Base-by-base conservation (phyloP, 1,140 invertebrate species). In the Triops cancriformis region DNA sequence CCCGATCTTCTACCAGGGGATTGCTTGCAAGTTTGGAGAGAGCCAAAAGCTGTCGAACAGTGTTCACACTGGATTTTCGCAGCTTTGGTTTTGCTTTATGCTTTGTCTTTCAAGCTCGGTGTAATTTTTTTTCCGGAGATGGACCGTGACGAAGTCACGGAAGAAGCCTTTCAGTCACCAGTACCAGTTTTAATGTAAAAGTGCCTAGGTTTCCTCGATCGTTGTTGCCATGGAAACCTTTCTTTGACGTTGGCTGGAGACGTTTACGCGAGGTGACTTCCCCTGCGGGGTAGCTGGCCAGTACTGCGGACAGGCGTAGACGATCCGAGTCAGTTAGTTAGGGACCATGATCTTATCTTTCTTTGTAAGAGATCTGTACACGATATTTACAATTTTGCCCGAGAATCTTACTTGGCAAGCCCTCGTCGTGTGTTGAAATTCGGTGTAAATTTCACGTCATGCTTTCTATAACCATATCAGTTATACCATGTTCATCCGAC, bases 211-310 rank as follows among this genome's bases (percentile, higher is more conserved):
- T 64, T 64, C 51, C 31, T 37, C 18, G 51, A 64, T 64, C 51
- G 51, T 64, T 64, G 51, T 64, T 64, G 51, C 51, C 51, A 64
- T 64, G 23, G 51, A 64, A 64, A 64, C 51, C 51, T 64, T 23
- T 64, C 51, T 64, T 64, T 64, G 18, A 18, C 18, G 18, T 64
- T 64, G 51, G 23, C 51, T 64, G 18, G 51, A 64, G 51, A 64
- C 51, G 51, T 64, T 23, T 37, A 37, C 31, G 31, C 51, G 51
- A 18, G 51, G 23, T 64, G 51, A 23, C 51, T 64, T 64, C 23
- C 51, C 51, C 14, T 9, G 31, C 2, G 31, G 31, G 31, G 31
- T 37, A 37, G 51, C 18, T 64, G 23, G 51, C 51, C 51, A 37
- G 18, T 64, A 64, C 23, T 14, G 51, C 51, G 51, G 51, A 64